Percentiles rank a stretch among this genome's conserved stretches.
Evolutionary conservation across 2,113 vertebrate genomes (phyloP).

Genomic region (Panthera tigris): DNA sequence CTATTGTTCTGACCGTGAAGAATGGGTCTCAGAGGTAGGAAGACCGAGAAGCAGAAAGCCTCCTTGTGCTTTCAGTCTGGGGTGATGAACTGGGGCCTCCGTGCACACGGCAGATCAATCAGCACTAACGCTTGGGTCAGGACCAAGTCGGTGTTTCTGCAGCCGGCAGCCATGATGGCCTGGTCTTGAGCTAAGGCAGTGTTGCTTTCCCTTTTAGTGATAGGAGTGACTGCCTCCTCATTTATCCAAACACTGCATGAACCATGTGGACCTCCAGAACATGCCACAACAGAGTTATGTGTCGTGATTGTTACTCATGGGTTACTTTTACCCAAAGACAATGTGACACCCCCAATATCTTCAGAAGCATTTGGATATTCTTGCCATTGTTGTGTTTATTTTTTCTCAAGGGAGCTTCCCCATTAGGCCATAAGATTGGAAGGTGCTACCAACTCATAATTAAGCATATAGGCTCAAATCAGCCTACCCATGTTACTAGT

Average conservation of each 20-base stretch:
- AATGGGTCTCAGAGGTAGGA: constrained; percentile 11
- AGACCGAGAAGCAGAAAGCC: constrained; percentile 27
- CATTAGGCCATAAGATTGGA: neutral
- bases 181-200: neutral
- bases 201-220: neutral
- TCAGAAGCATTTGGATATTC: neutral
- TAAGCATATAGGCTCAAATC: neutral
- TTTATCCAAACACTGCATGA: neutral
- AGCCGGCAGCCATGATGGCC: neutral
- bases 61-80: constrained; percentile 30
- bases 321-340: neutral
- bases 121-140: neutral
- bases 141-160: neutral
- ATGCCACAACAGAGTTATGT: too few relatives aligned
- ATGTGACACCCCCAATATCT: neutral
- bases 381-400: neutral
- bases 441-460: neutral
- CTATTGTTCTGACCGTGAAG: constrained; percentile 64
- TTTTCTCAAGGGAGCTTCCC: neutral
- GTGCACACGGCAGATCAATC: neutral
- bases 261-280: neutral
- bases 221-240: neutral
- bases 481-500: neutral
- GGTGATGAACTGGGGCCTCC: neutral
- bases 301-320: neutral